Conservation (phyloP, 2,888 invertebrate genomes). For the Thumatha senex region DNA sequence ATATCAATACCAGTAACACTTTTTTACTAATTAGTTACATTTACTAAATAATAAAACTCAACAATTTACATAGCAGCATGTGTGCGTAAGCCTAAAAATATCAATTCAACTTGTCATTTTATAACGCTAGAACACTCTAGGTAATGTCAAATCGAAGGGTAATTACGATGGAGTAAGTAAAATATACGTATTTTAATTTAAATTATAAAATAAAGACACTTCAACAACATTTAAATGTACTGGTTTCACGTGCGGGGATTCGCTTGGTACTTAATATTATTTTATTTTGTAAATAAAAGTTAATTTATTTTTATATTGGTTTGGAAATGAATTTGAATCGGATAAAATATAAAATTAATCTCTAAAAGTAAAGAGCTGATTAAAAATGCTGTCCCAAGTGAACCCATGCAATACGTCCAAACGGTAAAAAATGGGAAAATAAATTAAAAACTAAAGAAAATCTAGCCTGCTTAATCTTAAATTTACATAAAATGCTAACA, state of each 20-base stretch:
- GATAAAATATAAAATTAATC: neutral
- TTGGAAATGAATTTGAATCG: neutral
- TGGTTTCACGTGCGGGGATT: constrained; percentile 13
- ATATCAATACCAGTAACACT: too few relatives aligned
- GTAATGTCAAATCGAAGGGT: constrained; percentile 78
- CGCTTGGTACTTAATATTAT: constrained; percentile 10
- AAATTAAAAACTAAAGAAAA: constrained; percentile 37
- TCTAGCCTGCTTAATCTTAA: constrained; percentile 46
- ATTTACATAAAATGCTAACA: constrained; percentile 51
- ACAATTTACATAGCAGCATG: neutral
- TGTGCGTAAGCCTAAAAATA: constrained; percentile 3
- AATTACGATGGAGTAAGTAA: constrained; percentile 27
- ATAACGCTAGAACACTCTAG: constrained; percentile 76
- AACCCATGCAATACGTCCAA: constrained; percentile 29
- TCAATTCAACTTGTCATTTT: constrained; percentile 75
- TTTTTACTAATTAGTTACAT: too few relatives aligned
- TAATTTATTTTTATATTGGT: neutral
- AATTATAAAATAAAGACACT: constrained; percentile 24
- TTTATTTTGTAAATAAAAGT: neutral
- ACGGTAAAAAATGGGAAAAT: constrained; percentile 33
- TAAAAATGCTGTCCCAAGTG: constrained; percentile 17
- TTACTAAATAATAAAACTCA: too few relatives aligned
- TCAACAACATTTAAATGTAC: constrained; percentile 34
- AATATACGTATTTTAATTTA: constrained; percentile 28
- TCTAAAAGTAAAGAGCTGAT: neutral